Evolutionary conservation across 2,797 vertebrate genomes (phyloP), one percentile per base, ranked within the genome.

Genomic region (Syngnathus rostellatus): DNA sequence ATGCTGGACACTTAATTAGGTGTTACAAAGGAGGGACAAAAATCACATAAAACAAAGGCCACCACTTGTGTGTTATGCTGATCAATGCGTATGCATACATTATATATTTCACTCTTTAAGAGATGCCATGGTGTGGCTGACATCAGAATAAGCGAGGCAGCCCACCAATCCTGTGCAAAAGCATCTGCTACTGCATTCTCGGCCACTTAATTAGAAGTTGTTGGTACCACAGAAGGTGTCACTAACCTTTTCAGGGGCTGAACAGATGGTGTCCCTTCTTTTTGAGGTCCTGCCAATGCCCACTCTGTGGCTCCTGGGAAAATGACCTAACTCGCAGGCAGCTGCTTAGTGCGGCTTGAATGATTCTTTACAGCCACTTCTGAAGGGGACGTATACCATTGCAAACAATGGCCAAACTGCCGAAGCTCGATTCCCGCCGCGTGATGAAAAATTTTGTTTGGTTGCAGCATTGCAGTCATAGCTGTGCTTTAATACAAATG

Each of bases 271-370:
- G 94, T 95, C 93, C 92, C 84, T 77, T 82, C 93, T 95, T 89
- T 97, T 89, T 94, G 92, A 95, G 94, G 94, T 93, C 92, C 92
- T 95, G 91, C 93, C 95, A 96, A 94, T 94, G 94, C 93, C 94
- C 93, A 92, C 93, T 95, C 94, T 93, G 93, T 93, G 92, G 93
- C 95, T 97, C 95, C 95, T 98, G 96, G 95, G 96, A 97, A 98
- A 98, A 97, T 97, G 95, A 97, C 96, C 96, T 96, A 96, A 98
- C 93, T 94, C 92, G 89, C 94, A 88, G 85, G 87, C 89, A 97
- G 95, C 96, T 97, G 95, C 94, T 98, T 97, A 96, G 95, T 97
- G 94, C 93, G 93, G 95, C 95, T 95, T 97, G 94, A 96, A 93
- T 95, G 95, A 92, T 93, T 94, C 94, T 96, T 96, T 96, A 97